These are phyloP conservation scores for Polydrusus cervinus DNA, from an alignment of 2,888 invertebrate species.

Conservation along the genomic window DNA sequence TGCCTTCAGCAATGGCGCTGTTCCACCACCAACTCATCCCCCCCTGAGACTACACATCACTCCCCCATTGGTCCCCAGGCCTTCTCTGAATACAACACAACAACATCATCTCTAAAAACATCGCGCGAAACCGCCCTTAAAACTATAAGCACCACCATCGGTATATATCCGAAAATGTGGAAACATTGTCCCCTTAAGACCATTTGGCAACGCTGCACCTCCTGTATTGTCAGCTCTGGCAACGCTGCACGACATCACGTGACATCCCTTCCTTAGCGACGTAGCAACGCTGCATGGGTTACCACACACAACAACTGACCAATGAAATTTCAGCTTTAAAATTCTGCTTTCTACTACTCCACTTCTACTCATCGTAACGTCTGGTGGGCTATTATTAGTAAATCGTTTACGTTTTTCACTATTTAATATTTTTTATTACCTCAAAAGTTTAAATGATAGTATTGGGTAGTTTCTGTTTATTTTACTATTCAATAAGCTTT, in stretches of 20 bases:
- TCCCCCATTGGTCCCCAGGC: slow-evolving; percentile 58
- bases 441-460: background rate
- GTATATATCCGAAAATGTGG: slow-evolving; percentile 35
- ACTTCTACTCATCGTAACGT: slow-evolving; percentile 39
- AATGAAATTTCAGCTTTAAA: slow-evolving; percentile 52
- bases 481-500: no score
- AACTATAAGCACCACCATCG: slow-evolving; percentile 43
- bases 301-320: slow-evolving; percentile 38
- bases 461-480: background rate
- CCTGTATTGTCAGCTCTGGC: slow-evolving; percentile 33
- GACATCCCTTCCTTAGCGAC: slow-evolving; percentile 33
- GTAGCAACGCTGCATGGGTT: slow-evolving; percentile 40
- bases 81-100: slow-evolving; percentile 65
- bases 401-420: slow-evolving; percentile 24
- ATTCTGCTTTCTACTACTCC: slow-evolving; percentile 50
- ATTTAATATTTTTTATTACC: slow-evolving; percentile 3
- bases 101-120: slow-evolving; percentile 67
- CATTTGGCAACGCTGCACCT: slow-evolving; percentile 45
- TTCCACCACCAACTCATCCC: slow-evolving; percentile 58
- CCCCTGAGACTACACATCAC: slow-evolving; percentile 68
- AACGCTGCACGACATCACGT: slow-evolving; percentile 39
- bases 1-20: slow-evolving; percentile 67
- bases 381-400: slow-evolving; percentile 52
- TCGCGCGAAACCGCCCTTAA: slow-evolving; percentile 52
- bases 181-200: slow-evolving; percentile 37